Evolutionary conservation across 1,140 invertebrate genomes (phyloP), one percentile per base, ranked within the genome.

Genomic region (Cheumatopsyche charites): DNA sequence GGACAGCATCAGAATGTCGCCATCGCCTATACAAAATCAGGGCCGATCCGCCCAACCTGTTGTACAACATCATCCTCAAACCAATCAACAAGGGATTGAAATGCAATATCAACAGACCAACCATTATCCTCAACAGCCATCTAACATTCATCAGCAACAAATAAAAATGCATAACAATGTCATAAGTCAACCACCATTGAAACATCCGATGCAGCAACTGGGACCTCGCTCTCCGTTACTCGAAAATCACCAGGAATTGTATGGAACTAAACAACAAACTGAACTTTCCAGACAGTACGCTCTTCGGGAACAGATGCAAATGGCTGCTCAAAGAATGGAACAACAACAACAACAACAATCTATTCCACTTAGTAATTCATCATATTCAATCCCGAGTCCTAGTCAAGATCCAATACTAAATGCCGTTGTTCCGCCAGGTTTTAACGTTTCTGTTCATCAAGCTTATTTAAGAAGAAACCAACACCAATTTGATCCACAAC

Each of bases 1-100:
- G 89, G 88, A 90, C 81, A 86, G 84, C 78, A 90, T 90, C 80
- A 90, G 90, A 83, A 81, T 87, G 78, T 79, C 81, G 49, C 85
- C 86, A 62, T 81, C 81, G 12, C 82, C 81, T 12, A 72, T 74
- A 36, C 83, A 83, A 67, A 79, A 85, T 76, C 85, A 83, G 41
- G 23, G 17, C 11, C 11, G 61, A 45, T 78, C 74, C 52, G 4
- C 55, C 11, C 66, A 81, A 41, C 79, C 75, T 62, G 7, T 82
- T 81, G 78, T 83, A 43, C 82, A 83, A 58, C 82, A 83, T 78
- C 85, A 78, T 67, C 85, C 77, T 75, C 85, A 76, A 73, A 78
- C 1, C 70, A 55, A 47, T 55, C 84, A 79, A 26, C 80, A 74
- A 75, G 84, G 83, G 78, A 84, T 80, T 77, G 85, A 79, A 77